Evolutionary conservation across 1,140 invertebrate species (phyloP), one percentile per base, ranked within the genome.

Genomic region (Rhynchophorus ferrugineus): DNA sequence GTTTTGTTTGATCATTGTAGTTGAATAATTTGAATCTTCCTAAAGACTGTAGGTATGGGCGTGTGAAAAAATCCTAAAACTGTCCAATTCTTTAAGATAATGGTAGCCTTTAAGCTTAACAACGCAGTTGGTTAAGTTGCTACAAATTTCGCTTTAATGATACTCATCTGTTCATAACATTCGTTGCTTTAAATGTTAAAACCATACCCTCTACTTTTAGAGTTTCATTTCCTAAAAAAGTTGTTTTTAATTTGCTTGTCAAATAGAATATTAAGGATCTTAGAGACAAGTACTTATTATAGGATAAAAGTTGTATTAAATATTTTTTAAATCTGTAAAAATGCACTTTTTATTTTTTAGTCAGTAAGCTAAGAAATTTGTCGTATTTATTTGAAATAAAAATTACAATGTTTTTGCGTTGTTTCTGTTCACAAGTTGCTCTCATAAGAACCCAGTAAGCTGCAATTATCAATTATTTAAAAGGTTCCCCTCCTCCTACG

Each of bases 321-420:
- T 51, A 45, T 52, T 46, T 44, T 46, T 45, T 33, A 51, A 51
- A 46, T 6, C 41, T 53, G 50, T 53, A 53, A 41, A 53, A 22
- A 29, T 53, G 43, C 20, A 39, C 24, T 17, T 39, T 41, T 53
- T 46, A 6, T 45, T 46, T 45, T 53, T 39, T 53, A 46, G 50
- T 36, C 17, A 13, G 17, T 44, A 38, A 52, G 41, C 42, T 37
- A 29, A 34, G 37, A 41, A 44, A 18, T 8, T 52, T 20, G 36
- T 37, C 38, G 49, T 52, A 52, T 52, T 52, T 52, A 44, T 52
- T 52, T 52, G 33, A 52, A 52, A 29, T 29, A 29, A 29, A 29
- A 29, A n/a, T n/a, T n/a, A n/a, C n/a, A n/a, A n/a, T n/a, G n/a
- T n/a, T n/a, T n/a, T n/a, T n/a, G n/a, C n/a, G n/a, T n/a, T n/a